A percentile compares a stretch with the other conserved stretches of the same genome.
These are phyloP conservation scores for Corythoichthys intestinalis DNA, from an alignment of 2,113 vertebrate genomes.

Conservation along the genomic window DNA sequence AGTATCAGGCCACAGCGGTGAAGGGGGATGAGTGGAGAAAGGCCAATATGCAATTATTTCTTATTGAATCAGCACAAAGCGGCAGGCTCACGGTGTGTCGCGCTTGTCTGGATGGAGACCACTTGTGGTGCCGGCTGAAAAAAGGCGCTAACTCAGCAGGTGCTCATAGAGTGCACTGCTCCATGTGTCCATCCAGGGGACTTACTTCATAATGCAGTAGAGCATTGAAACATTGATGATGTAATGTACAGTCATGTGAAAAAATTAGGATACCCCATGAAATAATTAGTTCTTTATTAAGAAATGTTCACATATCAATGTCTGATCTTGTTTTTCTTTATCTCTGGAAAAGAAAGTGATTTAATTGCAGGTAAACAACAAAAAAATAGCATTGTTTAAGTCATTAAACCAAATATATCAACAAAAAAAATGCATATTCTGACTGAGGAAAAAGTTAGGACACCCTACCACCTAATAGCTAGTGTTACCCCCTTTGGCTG, in stretches of 20 bases:
- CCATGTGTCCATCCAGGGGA: conserved; percentile 6
- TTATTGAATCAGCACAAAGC: conserved; percentile 70
- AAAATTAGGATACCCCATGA: no score
- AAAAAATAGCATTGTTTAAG: no score
- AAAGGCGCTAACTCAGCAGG: conserved; percentile 50
- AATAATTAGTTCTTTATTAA: no score
- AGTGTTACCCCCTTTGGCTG: no score
- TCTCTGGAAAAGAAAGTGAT: no score
- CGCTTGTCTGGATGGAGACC: conserved; percentile 55
- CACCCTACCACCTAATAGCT: no score
- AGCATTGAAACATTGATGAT: conserved; percentile 13
- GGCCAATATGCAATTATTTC: conserved; percentile 62
- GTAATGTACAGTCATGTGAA: neutral
- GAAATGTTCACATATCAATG: no score
- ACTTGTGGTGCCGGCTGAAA: conserved; percentile 52
- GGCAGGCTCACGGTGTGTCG: conserved; percentile 29
- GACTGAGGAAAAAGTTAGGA: no score
- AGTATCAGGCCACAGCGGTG: conserved; percentile 28
- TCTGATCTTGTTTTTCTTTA: no score
- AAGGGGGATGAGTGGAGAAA: conserved; percentile 36
- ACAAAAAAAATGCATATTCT: no score
- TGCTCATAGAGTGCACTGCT: conserved; percentile 23
- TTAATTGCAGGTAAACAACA: no score
- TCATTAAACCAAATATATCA: no score
- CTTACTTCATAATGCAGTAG: conserved; percentile 16